Evolutionary conservation across 2,113 vertebrate species (phyloP), one percentile per base, ranked within the genome.

Genomic region (Eurystomus gularis): DNA sequence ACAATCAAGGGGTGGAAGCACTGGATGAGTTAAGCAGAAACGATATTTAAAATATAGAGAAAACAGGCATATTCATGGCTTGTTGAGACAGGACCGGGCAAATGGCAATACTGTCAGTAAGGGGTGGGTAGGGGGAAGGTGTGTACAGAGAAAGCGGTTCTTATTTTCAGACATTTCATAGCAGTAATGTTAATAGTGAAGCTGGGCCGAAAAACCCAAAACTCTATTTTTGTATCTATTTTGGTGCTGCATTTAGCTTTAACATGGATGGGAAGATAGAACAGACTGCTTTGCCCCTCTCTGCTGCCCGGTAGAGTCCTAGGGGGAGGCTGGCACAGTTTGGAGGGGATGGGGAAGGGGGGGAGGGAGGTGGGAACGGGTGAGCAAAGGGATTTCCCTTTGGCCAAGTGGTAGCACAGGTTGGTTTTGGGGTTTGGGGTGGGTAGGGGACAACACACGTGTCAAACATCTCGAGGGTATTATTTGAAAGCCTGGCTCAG

Each of bases 161-260:
- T 96, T 97, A 94, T 97, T 97, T 97, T 98, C 97, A 95, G 94
- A 97, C 98, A 98, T 98, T 97, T 97, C 98, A 97, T 97, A 96
- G 88, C 90, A 93, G 58, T 95, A 83, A 89, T 90, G 96, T 90
- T 89, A 89, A 97, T 93, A 91, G 68, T 16, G 17, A 94, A 96
- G 88, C 70, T 61, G 92, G 95, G 93, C 19, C 57, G 0, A 37
- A 16, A 52, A 86, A 60, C 95, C 95, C 96, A 37, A 91, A 91
- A 87, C 72, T 98, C 93, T 98, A 98, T 98, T 98, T 98, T 98
- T 98, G 66, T 98, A 98, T 97, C 94, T 94, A 94, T 96, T 96
- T 97, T 92, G 96, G 96, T 98, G 97, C 97, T 98, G 98, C 95
- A 94, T 97, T 98, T 97, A 97, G 94, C 96, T 98, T 97, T 97